These are phyloP conservation scores for Octodonta nipae DNA, from an alignment of 2,888 invertebrate genomes.

Conservation along the genomic window DNA sequence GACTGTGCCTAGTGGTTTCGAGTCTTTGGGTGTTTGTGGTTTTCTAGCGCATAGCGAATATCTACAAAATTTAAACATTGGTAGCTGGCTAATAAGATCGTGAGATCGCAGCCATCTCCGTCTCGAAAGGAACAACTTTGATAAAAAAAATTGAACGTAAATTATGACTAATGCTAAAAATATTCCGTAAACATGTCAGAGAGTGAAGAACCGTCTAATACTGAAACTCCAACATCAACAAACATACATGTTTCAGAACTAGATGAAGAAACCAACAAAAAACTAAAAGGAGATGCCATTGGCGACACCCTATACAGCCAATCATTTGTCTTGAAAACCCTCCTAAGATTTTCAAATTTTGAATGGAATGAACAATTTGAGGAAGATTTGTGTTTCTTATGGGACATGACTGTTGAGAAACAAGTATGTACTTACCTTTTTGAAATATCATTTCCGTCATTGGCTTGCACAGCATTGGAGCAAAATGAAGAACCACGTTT, in stretches of 20 bases:
- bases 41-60: no score
- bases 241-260: conserved; percentile 22
- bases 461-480: conserved; percentile 41
- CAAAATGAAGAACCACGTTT: conserved; percentile 42
- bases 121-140: no score
- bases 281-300: conserved; percentile 60
- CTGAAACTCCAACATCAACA: no score
- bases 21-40: no score
- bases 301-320: conserved; percentile 71
- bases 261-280: conserved; percentile 33
- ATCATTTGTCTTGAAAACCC: conserved; percentile 54
- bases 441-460: conserved; percentile 51
- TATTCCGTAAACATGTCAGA: no score
- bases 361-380: conserved; percentile 51
- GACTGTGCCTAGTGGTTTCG: no score
- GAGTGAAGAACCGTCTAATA: no score
- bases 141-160: no score
- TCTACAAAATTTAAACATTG: no score
- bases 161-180: no score
- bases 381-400: conserved; percentile 60
- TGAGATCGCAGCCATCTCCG: no score
- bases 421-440: conserved; percentile 60
- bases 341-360: conserved; percentile 49
- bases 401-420: conserved; percentile 74
- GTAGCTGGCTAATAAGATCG: no score